Evolutionary conservation across 2,888 invertebrate species (phyloP).

Genomic region (Criorhina ranunculi): DNA sequence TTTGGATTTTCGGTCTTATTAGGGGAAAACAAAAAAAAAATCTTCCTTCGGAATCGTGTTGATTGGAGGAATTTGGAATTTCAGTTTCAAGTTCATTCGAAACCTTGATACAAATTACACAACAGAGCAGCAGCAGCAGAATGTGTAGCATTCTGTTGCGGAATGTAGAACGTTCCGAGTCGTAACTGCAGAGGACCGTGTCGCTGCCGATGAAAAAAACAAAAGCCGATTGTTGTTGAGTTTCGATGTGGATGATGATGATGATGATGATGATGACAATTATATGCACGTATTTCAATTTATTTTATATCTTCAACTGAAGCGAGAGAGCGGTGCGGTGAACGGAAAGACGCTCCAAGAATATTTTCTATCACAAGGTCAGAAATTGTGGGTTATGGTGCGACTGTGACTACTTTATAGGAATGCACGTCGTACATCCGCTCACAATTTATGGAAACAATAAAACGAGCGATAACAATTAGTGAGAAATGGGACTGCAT

Average conservation of each 20-base stretch:
- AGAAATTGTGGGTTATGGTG: conserved; percentile 57
- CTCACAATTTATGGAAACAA: conserved; percentile 53
- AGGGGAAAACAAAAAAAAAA: conserved; percentile 1
- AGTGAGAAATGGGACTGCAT: conserved; percentile 33
- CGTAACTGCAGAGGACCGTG: neutral
- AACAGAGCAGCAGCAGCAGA: neutral
- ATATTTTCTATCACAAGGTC: conserved; percentile 68
- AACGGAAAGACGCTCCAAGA: conserved; percentile 40
- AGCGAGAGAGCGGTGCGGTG: neutral
- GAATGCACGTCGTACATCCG: conserved; percentile 47
- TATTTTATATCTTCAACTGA: conserved; percentile 31
- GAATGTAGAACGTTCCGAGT: conserved; percentile 22
- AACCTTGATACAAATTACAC: conserved; percentile 25
- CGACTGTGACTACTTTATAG: conserved; percentile 12
- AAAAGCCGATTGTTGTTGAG: conserved; percentile 33
- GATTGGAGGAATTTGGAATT: conserved; percentile 29
- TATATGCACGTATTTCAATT: conserved; percentile 28
- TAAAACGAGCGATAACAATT: conserved; percentile 51
- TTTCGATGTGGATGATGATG: conserved; percentile 23
- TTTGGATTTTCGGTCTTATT: conserved; percentile 36
- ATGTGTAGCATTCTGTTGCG: neutral
- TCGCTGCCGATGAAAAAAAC: conserved; percentile 6
- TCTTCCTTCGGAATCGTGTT: conserved; percentile 9
- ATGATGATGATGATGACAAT: no score
- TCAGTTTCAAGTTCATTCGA: conserved; percentile 62